Conservation (phyloP, 1,140 invertebrate genomes). For the Spodoptera litura region DNA sequence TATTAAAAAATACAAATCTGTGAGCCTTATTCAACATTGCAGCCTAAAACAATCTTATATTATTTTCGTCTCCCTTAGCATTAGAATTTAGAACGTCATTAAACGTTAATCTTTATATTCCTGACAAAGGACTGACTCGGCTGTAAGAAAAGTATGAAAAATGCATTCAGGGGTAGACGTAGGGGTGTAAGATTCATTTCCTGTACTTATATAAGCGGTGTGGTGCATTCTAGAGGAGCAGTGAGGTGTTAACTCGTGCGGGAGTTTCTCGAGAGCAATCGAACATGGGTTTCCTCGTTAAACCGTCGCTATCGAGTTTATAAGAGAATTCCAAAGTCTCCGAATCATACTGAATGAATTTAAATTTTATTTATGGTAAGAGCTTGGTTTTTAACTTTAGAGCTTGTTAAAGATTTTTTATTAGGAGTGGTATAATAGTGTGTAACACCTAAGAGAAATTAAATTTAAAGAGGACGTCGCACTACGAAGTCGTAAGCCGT, state of each 20-base stretch:
- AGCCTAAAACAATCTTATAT: not conserved
- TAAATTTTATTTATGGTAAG: too few species aligned
- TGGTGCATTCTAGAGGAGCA: conserved; percentile 18
- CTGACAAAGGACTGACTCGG: conserved; percentile 3
- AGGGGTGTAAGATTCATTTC: conserved; percentile 33
- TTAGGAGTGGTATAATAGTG: too few species aligned
- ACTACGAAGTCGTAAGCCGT: too few species aligned
- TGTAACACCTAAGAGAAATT: too few species aligned
- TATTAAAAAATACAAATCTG: too few species aligned
- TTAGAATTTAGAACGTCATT: not conserved
- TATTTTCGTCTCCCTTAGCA: not conserved
- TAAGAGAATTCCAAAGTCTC: conserved; percentile 23
- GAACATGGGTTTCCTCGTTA: conserved; percentile 31
- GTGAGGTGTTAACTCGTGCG: conserved; percentile 35
- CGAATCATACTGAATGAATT: not conserved
- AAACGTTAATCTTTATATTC: conserved; percentile 10
- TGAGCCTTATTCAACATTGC: too few species aligned
- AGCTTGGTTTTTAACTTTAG: too few species aligned
- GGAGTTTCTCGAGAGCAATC: conserved; percentile 20
- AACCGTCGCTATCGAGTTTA: conserved; percentile 22
- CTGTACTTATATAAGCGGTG: conserved; percentile 41
- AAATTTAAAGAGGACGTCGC: too few species aligned
- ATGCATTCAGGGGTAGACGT: conserved; percentile 6
- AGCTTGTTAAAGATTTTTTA: not conserved
- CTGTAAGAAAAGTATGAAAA: conserved; percentile 20